phyloP scores from a whole-genome alignment of 2,113 vertebrate genomes.

The Antigone vipio region DNA sequence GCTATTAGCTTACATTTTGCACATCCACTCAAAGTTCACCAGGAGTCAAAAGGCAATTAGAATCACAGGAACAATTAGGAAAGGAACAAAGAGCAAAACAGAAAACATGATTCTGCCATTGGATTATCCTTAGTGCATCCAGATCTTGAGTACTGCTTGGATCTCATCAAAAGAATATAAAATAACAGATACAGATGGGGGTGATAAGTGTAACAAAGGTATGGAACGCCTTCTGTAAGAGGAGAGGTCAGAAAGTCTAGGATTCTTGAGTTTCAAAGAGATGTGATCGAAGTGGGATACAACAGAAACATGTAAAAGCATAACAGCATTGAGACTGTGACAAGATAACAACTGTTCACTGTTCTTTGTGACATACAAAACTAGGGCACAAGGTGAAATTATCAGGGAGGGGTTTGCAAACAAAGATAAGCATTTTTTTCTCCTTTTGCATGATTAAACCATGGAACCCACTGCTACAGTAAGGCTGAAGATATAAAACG shows the following conservation, averaged over 20 bases:
- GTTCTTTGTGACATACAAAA: not conserved
- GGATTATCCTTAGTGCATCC: not conserved
- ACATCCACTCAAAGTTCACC: slow-evolving; percentile 22
- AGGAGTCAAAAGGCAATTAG: not conserved
- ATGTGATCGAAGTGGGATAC: not conserved
- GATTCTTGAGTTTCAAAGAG: not conserved
- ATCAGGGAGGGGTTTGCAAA: not conserved
- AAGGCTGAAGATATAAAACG: not conserved
- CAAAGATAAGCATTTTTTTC: not conserved
- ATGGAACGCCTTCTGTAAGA: not conserved
- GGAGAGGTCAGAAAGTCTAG: not conserved
- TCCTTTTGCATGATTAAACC: not conserved
- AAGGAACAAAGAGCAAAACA: not conserved
- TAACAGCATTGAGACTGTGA: not conserved
- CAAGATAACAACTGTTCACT: not conserved
- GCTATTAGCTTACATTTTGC: slow-evolving; percentile 18
- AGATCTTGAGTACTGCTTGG: not conserved
- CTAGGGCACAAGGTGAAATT: not conserved
- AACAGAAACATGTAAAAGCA: not conserved
- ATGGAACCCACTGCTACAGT: not conserved
- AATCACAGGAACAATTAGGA: not conserved
- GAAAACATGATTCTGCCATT: not conserved
- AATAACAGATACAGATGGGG: not conserved
- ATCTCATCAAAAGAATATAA: not conserved
- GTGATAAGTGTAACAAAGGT: not conserved